Evolutionary conservation across 2,113 vertebrate species (phyloP), one percentile per base, ranked within the genome.

Genomic region (Sprattus sprattus): DNA sequence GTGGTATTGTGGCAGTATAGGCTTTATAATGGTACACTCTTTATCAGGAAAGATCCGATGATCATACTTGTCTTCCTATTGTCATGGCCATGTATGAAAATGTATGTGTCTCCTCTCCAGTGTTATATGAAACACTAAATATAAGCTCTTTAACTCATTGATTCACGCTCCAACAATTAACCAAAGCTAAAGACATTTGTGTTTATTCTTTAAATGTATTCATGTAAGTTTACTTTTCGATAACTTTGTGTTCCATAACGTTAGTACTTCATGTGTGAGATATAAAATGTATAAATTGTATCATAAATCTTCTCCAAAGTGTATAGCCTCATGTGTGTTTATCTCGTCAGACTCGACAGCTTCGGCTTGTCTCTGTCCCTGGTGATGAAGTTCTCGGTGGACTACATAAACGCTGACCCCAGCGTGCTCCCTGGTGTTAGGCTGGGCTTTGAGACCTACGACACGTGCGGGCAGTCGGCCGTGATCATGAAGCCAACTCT

Each of bases 361-460:
- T 52, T 75, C 0, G 97, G 96, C 82, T 93, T 97, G 1, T 92
- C 95, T 7, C 93, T 96, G 84, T 94, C 95, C 0, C 86, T 99
- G 0, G 97, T 94, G 0, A 95, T 97, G 97, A 96, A 93, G 88
- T 97, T 95, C 54, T 92, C 97, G 0, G 89, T 99, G 16, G 97
- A 99, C 0, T 94, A 98, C 90, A 96, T 99, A 91, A 99, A 99
- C 86, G 93, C 92, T 0, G 93, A 92, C n/a, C 92, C 91, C 0
- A 3, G 16, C 0, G 90, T 99, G 4, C 97, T 99, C 9, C 96
- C 96, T 0, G 95, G 94, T 0, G 47, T 96, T 0, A 91, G 20
- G 9, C 90, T 98, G 85, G 97, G 97, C 46, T 97, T 95, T 0
- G 91, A 96, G 86, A 95, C 93, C 16, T 92, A 93, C 0, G 95